phyloP scores from a whole-genome alignment of 2,113 vertebrate species.

The Alligator sinensis region DNA sequence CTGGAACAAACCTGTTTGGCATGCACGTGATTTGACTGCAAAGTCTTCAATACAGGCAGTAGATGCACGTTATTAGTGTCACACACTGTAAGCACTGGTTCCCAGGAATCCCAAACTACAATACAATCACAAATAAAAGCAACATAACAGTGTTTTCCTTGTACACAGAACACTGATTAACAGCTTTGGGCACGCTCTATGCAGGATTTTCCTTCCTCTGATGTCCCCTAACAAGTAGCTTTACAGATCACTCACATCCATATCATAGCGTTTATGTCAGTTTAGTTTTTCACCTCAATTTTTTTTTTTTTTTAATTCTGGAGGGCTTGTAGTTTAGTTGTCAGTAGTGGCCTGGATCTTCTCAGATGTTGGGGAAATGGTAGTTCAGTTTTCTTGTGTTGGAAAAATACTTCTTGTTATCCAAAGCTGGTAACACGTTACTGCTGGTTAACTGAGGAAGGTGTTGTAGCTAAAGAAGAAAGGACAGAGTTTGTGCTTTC shows the following conservation, averaged over 20 bases:
- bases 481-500: accelerated
- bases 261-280: accelerated
- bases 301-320: neutral
- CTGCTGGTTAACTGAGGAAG: constrained; percentile 91
- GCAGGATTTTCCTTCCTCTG: neutral
- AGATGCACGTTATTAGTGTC: neutral
- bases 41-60: neutral
- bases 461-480: constrained; percentile 78
- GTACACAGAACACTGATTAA: neutral
- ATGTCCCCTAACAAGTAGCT: accelerated
- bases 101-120: neutral
- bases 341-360: neutral
- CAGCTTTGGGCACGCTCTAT: neutral
- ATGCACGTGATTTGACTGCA: neutral
- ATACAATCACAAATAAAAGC: neutral
- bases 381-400: constrained; percentile 88
- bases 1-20: neutral
- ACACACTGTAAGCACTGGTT: neutral
- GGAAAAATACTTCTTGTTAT: constrained; percentile 88
- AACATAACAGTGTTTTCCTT: neutral
- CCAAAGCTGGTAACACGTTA: constrained; percentile 87
- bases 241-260: neutral
- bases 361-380: constrained; percentile 93
- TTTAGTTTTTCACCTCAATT: neutral
- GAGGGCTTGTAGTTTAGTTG: neutral